Percentiles rank a stretch among this genome's conserved stretches.
phyloP scores from a whole-genome alignment of 1,140 invertebrate species.

The Cepaea nemoralis region DNA sequence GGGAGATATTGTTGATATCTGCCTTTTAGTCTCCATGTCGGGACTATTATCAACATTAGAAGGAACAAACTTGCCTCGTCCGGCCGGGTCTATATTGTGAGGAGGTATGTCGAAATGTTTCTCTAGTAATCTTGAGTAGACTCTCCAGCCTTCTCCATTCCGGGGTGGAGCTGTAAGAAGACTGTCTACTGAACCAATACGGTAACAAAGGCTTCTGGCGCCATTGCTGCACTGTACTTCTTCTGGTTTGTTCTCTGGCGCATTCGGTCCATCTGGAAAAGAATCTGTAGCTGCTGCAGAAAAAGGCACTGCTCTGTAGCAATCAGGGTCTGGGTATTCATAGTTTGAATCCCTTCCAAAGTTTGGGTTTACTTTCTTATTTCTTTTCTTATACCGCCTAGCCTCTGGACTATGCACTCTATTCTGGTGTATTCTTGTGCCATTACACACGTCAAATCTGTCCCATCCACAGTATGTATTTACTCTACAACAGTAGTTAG shows the following conservation, averaged over 20 bases:
- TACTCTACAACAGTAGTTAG: not conserved
- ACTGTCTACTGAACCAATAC: not conserved
- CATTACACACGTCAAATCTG: not conserved
- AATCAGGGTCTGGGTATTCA: not conserved
- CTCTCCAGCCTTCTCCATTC: slow-evolving; percentile 16
- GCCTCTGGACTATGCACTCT: not conserved
- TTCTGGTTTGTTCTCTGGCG: not conserved
- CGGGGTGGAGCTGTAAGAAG: not conserved
- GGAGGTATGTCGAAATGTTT: slow-evolving; percentile 23
- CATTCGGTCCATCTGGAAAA: not conserved
- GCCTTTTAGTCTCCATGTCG: slow-evolving; percentile 22
- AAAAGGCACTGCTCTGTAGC: slow-evolving; percentile 22
- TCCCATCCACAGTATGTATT: not conserved
- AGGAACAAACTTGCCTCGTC: not conserved
- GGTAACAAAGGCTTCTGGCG: not conserved
- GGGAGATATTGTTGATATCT: not conserved
- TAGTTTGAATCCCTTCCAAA: not conserved
- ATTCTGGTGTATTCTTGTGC: not conserved
- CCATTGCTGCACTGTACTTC: not conserved
- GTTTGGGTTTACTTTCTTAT: not conserved
- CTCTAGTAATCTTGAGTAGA: slow-evolving; percentile 16
- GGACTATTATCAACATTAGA: not conserved
- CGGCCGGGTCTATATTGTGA: slow-evolving; percentile 24
- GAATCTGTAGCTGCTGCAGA: not conserved
- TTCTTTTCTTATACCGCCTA: not conserved